phyloP scores from a whole-genome alignment of 2,888 invertebrate species.

The Gryllus longicercus region DNA sequence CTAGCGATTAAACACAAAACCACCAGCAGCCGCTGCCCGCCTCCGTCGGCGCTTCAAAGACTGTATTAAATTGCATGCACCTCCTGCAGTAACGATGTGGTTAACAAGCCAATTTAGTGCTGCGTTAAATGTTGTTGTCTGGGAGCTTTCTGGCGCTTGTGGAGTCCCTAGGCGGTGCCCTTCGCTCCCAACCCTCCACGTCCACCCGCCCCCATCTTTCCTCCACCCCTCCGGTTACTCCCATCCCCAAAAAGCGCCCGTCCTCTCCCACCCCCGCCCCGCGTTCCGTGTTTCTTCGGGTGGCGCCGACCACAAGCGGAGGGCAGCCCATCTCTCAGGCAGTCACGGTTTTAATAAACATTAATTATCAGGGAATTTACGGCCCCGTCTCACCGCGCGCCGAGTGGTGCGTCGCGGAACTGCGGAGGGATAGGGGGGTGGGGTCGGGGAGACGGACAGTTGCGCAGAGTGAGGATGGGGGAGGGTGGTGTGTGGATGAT shows the following conservation, averaged over 20 bases:
- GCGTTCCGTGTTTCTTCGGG: background rate
- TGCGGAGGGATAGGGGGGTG: too few species aligned
- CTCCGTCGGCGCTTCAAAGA: background rate
- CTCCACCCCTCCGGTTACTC: background rate
- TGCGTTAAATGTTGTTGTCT: background rate
- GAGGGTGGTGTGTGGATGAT: too few species aligned
- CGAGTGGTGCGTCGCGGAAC: background rate
- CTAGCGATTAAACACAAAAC: constrained; percentile 17
- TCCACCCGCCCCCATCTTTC: background rate
- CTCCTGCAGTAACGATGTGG: constrained; percentile 5
- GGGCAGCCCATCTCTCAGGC: background rate
- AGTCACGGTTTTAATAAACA: constrained; percentile 8
- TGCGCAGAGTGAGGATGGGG: too few species aligned
- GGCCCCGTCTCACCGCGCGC: background rate
- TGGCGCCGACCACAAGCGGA: background rate
- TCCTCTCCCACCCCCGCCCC: too few species aligned
- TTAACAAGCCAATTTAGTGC: constrained; percentile 1
- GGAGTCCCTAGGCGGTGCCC: background rate
- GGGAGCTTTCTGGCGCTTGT: background rate
- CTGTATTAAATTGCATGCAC: constrained; percentile 1
- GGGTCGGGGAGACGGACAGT: too few species aligned
- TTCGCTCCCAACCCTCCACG: background rate
- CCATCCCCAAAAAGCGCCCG: too few species aligned
- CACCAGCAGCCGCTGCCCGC: background rate
- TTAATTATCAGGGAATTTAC: constrained; percentile 3